Evolutionary conservation across 2,888 invertebrate species (phyloP), one percentile per base, ranked within the genome.

Genomic region (Rhynchonema sp.): DNA sequence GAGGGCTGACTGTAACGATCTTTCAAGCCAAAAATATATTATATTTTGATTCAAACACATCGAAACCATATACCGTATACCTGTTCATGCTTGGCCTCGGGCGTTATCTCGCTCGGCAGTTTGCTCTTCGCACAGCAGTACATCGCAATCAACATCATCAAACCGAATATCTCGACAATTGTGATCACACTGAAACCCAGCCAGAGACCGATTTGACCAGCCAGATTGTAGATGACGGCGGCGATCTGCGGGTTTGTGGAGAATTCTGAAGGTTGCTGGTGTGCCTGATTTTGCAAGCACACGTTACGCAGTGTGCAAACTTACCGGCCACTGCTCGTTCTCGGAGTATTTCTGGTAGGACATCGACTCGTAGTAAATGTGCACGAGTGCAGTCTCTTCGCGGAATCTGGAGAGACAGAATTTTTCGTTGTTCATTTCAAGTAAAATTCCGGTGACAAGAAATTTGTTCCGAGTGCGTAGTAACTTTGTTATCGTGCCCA

Each of bases 121-220:
- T 25, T 52, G 13, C 3, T 20, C 52, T 52, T 52, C 52, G 52
- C 52, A 25, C 52, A 52, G 52, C 59, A 59, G 30, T 54, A 59
- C 13, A 59, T 9, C n/a, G 9, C 9, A 2, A 59, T 27, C 25
- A 59, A 30, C 46, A 59, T 55, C 3, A 55, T 23, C 55, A 59
- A 38, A 46, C 29, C 46, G 17, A 70, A 61, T n/a, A 73, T 65
- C 62, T 74, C 74, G 2, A 73, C 71, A 1, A 72, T 60, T 0
- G 74, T 73, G 54, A 74, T 71, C 55, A 73, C 71, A 1, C 73
- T 73, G 27, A 74, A 64, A 3, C 74, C 74, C 17, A 74, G 63
- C 73, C 74, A 74, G 23, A 74, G 64, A 9, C 74, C 74, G 26
- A 74, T 68, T 61, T 74, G 73, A 27, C 74, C 74, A 1, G 74